Conservation (phyloP, 1,140 invertebrate species). For the Venturia canescens region DNA sequence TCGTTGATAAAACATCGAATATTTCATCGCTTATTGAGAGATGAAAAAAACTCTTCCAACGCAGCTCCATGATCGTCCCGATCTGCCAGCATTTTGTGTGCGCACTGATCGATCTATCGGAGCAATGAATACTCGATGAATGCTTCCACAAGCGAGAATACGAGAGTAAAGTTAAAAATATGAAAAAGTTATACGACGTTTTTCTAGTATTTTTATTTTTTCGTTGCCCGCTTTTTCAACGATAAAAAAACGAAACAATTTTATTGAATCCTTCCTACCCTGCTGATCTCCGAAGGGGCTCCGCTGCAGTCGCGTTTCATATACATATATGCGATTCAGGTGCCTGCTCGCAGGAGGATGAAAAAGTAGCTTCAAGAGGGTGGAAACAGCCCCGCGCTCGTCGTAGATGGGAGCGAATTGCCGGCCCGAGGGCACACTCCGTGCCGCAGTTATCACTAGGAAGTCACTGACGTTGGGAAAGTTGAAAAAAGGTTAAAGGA, state of each 20-base stretch:
- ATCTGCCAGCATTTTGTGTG: not conserved
- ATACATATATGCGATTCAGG: not conserved
- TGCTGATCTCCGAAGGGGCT: not conserved
- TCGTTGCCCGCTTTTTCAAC: not conserved
- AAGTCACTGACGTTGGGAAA: constrained; percentile 35
- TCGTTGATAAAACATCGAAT: no score
- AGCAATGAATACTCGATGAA: not conserved
- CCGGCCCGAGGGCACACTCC: constrained; percentile 33
- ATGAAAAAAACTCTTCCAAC: no score
- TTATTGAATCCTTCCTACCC: constrained; percentile 27
- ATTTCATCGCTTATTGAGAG: no score
- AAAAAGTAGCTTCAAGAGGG: constrained; percentile 41
- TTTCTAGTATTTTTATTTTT: constrained; percentile 17
- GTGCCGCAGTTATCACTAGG: constrained; percentile 27
- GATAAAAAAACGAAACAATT: not conserved
- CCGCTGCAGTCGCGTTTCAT: not conserved
- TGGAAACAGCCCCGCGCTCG: constrained; percentile 26
- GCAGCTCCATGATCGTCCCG: no score
- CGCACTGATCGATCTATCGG: not conserved
- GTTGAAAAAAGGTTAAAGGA: not conserved
- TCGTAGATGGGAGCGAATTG: constrained; percentile 32
- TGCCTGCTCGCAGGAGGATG: not conserved
- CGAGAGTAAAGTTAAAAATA: not conserved
- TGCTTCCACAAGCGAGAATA: not conserved
- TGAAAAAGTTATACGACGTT: constrained; percentile 1